Evolutionary conservation across 92 coral and sea anemone species (phyloP).

Genomic region (Umimayanthus kanabou): DNA sequence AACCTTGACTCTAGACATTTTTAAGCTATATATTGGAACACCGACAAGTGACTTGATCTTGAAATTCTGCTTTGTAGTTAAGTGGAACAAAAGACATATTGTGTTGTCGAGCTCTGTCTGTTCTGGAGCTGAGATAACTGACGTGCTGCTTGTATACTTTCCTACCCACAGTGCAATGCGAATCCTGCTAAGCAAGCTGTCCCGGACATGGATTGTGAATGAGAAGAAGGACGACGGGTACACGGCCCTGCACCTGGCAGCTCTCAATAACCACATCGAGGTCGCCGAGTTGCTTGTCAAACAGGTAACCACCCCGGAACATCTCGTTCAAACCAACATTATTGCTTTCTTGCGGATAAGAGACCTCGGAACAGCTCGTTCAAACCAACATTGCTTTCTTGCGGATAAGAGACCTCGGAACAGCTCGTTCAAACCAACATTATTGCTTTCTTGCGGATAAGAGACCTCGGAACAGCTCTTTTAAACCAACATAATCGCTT

Average conservation of each 20-base stretch:
- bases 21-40: too few relatives aligned
- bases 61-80: too few relatives aligned
- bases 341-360: not conserved
- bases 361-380: too few relatives aligned
- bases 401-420: too few relatives aligned
- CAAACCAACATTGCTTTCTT: too few relatives aligned
- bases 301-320: slow-evolving; percentile 61
- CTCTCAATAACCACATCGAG: slow-evolving; percentile 94
- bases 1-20: too few relatives aligned
- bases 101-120: too few relatives aligned
- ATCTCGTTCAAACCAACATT: not conserved
- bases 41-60: too few relatives aligned
- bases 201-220: slow-evolving; percentile 95
- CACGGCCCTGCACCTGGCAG: slow-evolving; percentile 86
- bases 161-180: slow-evolving; percentile 84
- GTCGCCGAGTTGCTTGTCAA: slow-evolving; percentile 96
- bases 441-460: not conserved
- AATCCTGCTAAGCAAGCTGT: slow-evolving; percentile 84
- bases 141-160: not conserved
- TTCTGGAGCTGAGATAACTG: not conserved
- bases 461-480: too few relatives aligned
- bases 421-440: not conserved
- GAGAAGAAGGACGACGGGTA: slow-evolving; percentile 98
- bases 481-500: too few relatives aligned
- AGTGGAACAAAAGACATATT: not conserved